A percentile compares a stretch with the other conserved stretches of the same genome.
phyloP scores from a whole-genome alignment of 1,140 invertebrate species.

The Physella acuta region DNA sequence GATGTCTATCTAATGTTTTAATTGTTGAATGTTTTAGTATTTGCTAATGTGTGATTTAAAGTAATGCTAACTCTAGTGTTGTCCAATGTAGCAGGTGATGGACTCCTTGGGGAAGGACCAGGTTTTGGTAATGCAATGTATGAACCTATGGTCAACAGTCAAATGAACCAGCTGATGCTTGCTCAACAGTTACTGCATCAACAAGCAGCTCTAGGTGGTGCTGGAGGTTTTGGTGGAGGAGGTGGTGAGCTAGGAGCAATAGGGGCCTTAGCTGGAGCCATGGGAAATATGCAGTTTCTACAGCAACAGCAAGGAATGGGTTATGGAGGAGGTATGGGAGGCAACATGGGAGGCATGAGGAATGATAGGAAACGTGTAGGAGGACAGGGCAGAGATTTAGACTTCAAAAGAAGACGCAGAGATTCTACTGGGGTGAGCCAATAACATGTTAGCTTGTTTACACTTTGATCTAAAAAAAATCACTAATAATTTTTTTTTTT shows the following conservation, averaged over 20 bases:
- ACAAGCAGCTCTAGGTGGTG: not conserved
- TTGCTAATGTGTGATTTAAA: not conserved
- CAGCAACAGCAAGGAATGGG: slow-evolving; percentile 13
- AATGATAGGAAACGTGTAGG: slow-evolving; percentile 11
- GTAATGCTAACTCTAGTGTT: not conserved
- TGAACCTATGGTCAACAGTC: slow-evolving; percentile 13
- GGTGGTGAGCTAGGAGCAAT: slow-evolving; percentile 1
- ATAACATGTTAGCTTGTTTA: too few relatives aligned
- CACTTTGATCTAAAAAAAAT: too few relatives aligned
- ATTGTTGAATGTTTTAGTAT: not conserved
- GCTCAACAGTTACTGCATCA: slow-evolving; percentile 14
- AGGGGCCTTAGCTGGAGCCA: not conserved
- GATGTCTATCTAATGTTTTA: too few relatives aligned
- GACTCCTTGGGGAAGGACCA: slow-evolving; percentile 13
- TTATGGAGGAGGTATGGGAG: slow-evolving; percentile 1
- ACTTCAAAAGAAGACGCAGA: slow-evolving; percentile 7
- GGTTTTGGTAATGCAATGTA: not conserved
- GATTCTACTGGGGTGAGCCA: slow-evolving; percentile 13
- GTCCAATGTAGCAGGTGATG: not conserved
- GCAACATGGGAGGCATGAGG: not conserved
- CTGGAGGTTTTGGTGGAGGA: not conserved
- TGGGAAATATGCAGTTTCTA: not conserved
- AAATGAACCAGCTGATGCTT: slow-evolving; percentile 14
- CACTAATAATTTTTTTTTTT: too few relatives aligned
- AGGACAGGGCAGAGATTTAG: slow-evolving; percentile 12